Evolutionary conservation across 2,888 invertebrate genomes (phyloP), one percentile per base, ranked within the genome.

Genomic region (Tortrix viridana): DNA sequence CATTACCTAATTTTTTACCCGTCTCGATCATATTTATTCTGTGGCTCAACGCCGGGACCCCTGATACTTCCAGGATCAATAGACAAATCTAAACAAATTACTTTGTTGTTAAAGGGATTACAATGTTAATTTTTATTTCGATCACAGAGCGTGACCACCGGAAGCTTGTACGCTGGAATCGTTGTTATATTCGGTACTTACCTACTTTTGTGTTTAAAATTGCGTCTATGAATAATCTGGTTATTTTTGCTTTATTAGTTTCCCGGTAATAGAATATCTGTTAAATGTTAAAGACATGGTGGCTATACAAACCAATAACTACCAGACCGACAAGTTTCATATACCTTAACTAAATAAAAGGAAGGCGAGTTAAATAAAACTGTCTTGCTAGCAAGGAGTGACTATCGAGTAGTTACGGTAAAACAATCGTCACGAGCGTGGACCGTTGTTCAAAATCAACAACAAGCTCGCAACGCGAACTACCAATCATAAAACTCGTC

Each of bases 401-500:
- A 26, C 7, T 26, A 1, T 7, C 26, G 26, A 9, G 26, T 26
- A 26, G 12, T 12, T 38, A n/a, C 12, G 12, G 6, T 18, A 18
- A 19, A 43, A 18, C 18, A 16, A 19, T 47, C 26, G 12, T 18
- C 19, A 6, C 37, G 38, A n/a, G n/a, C 38, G 38, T 38, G 38
- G 14, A 38, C 3, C 14, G 16, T 58, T 16, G 19, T 48, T 48
- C 38, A 19, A 32, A 49, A 38, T 46, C 46, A 5, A 16, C 20
- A 46, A 37, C 18, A 18, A 62, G 57, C 41, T 18, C 41, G 14
- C 46, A 44, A 41, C 52, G 47, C 46, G 41, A 26, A 41, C 26
- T 41, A 26, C 57, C 41, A 48, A 32, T 53, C 41, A 47, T 53
- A 58, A 63, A 53, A 62, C 49, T 61, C 26, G 44, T 56, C 53